A percentile compares a stretch with the other conserved stretches of the same genome.
phyloP scores from a whole-genome alignment of 2,113 vertebrate genomes.

The Elachura formosa region DNA sequence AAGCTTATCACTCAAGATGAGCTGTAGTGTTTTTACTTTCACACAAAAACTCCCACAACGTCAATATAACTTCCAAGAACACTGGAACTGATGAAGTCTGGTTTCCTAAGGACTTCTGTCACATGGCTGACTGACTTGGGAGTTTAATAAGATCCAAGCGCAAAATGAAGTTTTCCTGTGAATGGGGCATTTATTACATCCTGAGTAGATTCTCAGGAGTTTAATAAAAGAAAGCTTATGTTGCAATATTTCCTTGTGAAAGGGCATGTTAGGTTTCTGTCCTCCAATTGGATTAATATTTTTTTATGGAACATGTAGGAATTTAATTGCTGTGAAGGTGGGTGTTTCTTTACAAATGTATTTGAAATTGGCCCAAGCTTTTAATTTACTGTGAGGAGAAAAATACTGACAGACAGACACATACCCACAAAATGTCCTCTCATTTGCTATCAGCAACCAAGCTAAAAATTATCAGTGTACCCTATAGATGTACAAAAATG shows the following conservation, averaged over 20 bases:
- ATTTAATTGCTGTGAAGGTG: background rate
- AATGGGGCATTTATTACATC: slow-evolving; percentile 43
- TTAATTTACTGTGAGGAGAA: background rate
- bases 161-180: slow-evolving; percentile 32
- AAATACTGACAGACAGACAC: background rate
- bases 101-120: slow-evolving; percentile 42
- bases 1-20: slow-evolving; percentile 42
- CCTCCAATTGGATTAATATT: slow-evolving; percentile 25
- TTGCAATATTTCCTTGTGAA: slow-evolving; percentile 48
- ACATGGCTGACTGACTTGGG: slow-evolving; percentile 27
- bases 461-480: background rate
- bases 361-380: background rate
- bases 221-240: slow-evolving; percentile 53
- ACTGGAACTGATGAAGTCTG: slow-evolving; percentile 40
- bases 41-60: slow-evolving; percentile 41
- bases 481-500: background rate
- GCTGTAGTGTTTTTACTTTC: slow-evolving; percentile 12
- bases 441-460: background rate
- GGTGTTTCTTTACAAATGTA: background rate
- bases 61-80: slow-evolving; percentile 41
- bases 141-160: slow-evolving; percentile 44
- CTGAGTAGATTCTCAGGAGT: slow-evolving; percentile 31
- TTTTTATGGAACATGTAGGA: background rate
- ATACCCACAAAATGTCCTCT: background rate
- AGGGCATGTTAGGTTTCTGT: slow-evolving; percentile 29